Conservation (phyloP, 2,113 vertebrate genomes). For the Cranoglanis bouderius region DNA sequence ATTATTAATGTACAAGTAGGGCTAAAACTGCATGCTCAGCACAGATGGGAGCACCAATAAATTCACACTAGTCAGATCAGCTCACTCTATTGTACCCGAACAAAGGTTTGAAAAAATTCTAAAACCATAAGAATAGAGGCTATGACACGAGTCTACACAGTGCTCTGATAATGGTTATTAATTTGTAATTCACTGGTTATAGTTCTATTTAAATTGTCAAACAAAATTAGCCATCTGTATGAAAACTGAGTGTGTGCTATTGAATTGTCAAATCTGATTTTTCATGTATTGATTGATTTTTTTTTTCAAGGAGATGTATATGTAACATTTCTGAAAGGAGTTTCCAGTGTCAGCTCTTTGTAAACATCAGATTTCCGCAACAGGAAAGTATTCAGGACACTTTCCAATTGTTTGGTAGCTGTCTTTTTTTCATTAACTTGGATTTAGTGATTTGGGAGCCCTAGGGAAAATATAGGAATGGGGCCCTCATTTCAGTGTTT, state of each 20-base stretch:
- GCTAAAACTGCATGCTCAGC: conserved; percentile 39
- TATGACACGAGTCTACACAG: neutral
- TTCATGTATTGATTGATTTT: neutral
- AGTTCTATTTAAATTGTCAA: neutral
- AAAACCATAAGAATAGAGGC: neutral
- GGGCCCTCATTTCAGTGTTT: too few species aligned
- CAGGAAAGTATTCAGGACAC: neutral
- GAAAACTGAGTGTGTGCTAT: neutral
- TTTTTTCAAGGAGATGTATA: neutral
- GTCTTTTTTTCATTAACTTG: neutral
- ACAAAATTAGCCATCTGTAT: neutral
- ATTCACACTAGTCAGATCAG: conserved; percentile 36
- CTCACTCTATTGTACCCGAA: conserved; percentile 30
- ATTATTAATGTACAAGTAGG: conserved; percentile 66
- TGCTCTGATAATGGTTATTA: neutral
- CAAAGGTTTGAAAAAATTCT: neutral
- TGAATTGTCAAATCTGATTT: neutral
- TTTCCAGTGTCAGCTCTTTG: neutral
- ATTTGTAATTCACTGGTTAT: conserved; percentile 2
- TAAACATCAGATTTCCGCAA: neutral
- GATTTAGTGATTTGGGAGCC: too few species aligned
- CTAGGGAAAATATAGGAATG: too few species aligned
- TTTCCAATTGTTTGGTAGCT: neutral
- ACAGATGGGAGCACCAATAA: conserved; percentile 39
- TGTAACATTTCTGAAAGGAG: neutral